These are phyloP conservation scores for Sternarchorhynchus goeldii DNA, from an alignment of 2,797 vertebrate species.

Conservation along the genomic window DNA sequence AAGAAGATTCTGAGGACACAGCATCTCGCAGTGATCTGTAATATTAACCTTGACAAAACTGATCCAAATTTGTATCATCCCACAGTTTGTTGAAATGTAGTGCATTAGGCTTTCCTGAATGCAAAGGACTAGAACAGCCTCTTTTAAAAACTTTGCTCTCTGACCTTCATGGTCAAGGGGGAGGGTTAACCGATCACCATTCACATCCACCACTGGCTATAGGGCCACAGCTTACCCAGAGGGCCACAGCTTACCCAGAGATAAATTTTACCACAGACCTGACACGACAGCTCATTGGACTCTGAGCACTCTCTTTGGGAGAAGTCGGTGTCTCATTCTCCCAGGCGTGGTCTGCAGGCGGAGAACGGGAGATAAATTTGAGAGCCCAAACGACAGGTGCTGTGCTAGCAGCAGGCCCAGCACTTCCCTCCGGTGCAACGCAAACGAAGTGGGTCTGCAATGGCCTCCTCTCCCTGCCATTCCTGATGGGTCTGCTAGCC, in stretches of 20 bases:
- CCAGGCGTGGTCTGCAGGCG: not conserved
- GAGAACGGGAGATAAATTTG: not conserved
- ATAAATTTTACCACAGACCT: not conserved
- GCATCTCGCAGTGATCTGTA: not conserved
- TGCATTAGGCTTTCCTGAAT: not conserved
- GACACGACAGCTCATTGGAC: not conserved
- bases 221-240: not conserved
- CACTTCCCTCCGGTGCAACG: conserved; percentile 11
- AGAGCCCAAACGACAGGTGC: not conserved
- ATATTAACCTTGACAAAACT: conserved; percentile 1
- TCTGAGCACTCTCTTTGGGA: not conserved
- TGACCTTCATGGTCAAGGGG: not conserved
- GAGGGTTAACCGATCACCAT: not conserved
- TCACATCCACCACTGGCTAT: not conserved
- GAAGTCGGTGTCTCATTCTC: not conserved
- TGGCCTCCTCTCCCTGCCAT: conserved; percentile 26
- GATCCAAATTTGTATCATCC: conserved; percentile 4
- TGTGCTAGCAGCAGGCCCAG: conserved; percentile 35
- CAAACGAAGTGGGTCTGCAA: conserved; percentile 28
- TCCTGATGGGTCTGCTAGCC: conserved; percentile 32
- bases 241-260: not conserved
- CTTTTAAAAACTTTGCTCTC: not conserved
- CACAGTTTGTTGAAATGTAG: not conserved
- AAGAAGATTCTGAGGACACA: no score
- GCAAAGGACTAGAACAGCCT: not conserved